Percentiles rank a stretch among this genome's conserved stretches.
Evolutionary conservation across 2,888 invertebrate species (phyloP).

Genomic region (Tetrapedia diversipes): DNA sequence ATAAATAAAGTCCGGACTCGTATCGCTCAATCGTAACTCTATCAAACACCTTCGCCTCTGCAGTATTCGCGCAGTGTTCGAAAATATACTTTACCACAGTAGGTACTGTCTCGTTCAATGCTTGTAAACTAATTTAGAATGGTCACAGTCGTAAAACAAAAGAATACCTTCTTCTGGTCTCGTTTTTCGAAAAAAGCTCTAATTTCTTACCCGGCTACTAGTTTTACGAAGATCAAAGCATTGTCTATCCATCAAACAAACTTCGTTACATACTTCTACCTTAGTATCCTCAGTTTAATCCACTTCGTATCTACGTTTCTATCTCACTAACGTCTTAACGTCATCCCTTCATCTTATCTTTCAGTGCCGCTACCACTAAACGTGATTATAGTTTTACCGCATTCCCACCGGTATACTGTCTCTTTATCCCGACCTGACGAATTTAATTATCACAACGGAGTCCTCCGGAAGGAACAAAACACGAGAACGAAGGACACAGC

Average conservation of each 20-base stretch:
- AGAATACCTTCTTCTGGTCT: not conserved
- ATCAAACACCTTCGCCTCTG: too few species aligned
- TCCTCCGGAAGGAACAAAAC: slow-evolving; percentile 16
- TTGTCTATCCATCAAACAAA: not conserved
- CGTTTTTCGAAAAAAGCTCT: too few species aligned
- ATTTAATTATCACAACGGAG: slow-evolving; percentile 30
- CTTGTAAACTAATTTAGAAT: too few species aligned
- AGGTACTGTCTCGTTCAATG: too few species aligned
- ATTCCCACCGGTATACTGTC: not conserved
- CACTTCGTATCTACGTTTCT: not conserved
- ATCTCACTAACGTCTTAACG: not conserved
- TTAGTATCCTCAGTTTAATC: not conserved
- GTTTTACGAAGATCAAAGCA: not conserved
- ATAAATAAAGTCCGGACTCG: too few species aligned
- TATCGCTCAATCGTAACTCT: too few species aligned
- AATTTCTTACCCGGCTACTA: too few species aligned
- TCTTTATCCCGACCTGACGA: not conserved
- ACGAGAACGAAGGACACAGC: too few species aligned
- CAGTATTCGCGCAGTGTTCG: too few species aligned
- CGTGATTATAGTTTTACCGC: slow-evolving; percentile 13
- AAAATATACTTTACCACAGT: too few species aligned
- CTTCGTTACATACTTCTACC: not conserved
- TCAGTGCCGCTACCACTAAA: not conserved
- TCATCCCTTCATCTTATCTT: slow-evolving; percentile 3
- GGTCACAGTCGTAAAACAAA: too few species aligned